These are phyloP conservation scores for Drosophila ambigua DNA, from an alignment of 1,140 invertebrate genomes.

Conservation along the genomic window DNA sequence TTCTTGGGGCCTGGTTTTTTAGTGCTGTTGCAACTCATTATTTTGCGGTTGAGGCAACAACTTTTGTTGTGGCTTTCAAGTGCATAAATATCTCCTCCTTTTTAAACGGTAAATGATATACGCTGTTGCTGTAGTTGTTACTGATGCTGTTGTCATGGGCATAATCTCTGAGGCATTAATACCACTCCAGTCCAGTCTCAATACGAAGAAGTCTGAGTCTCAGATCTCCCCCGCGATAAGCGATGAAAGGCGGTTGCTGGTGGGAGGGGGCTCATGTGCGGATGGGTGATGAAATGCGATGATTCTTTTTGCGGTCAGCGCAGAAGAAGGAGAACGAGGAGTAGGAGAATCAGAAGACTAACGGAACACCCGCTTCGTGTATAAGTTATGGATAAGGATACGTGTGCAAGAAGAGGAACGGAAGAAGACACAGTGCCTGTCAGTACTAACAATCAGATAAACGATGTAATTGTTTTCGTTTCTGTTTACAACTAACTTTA, in stretches of 20 bases:
- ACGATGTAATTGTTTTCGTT: no score
- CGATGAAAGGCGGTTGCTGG: slow-evolving; percentile 39
- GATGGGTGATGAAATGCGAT: slow-evolving; percentile 65
- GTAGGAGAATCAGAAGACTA: slow-evolving; percentile 16
- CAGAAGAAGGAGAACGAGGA: slow-evolving; percentile 9
- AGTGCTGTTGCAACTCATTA: slow-evolving; percentile 65
- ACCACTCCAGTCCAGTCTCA: slow-evolving; percentile 16
- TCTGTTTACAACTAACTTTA: background rate
- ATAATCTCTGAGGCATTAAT: slow-evolving; percentile 70
- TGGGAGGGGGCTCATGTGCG: slow-evolving; percentile 33
- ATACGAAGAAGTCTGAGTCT: slow-evolving; percentile 54
- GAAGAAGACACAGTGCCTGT: background rate
- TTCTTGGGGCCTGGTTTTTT: slow-evolving; percentile 33
- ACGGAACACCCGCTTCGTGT: slow-evolving; percentile 36
- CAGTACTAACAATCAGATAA: background rate
- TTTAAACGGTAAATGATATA: slow-evolving; percentile 75
- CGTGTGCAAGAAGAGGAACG: slow-evolving; percentile 8
- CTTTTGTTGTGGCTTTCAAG: slow-evolving; percentile 68
- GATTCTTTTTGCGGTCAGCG: slow-evolving; percentile 66
- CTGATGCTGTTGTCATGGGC: slow-evolving; percentile 44
- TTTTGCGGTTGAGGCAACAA: slow-evolving; percentile 73
- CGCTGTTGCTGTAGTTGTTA: slow-evolving; percentile 17
- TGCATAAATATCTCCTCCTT: slow-evolving; percentile 69
- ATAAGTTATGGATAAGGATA: slow-evolving; percentile 29
- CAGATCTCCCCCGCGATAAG: slow-evolving; percentile 60